Evolutionary conservation across 2,888 invertebrate species (phyloP).

Genomic region (Ornithoptera priamus): DNA sequence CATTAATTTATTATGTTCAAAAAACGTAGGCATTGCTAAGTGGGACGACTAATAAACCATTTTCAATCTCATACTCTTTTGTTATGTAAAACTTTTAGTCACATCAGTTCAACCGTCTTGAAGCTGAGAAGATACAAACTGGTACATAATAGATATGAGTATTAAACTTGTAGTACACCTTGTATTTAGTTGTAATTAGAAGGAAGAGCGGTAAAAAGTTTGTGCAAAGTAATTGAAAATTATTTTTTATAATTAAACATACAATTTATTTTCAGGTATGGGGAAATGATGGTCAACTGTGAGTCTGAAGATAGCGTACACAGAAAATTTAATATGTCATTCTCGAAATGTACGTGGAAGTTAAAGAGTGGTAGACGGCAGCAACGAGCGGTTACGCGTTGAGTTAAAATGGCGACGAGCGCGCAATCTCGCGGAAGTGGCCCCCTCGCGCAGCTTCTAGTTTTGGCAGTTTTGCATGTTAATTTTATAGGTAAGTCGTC

Average conservation of each 20-base stretch:
- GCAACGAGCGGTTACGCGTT: constrained; percentile 58
- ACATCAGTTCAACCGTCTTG: no score
- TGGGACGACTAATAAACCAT: no score
- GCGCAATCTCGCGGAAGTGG: constrained; percentile 59
- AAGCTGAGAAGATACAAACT: no score
- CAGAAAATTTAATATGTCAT: constrained; percentile 46
- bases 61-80: no score
- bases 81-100: no score
- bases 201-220: no score
- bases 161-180: no score
- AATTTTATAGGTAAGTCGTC: constrained; percentile 70
- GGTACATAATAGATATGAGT: no score
- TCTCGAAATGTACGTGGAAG: constrained; percentile 43
- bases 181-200: no score
- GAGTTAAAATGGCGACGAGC: constrained; percentile 65
- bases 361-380: constrained; percentile 59
- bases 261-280: constrained; percentile 25
- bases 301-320: not conserved
- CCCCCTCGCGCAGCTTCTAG: constrained; percentile 68
- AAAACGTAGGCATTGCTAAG: no score
- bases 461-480: constrained; percentile 68
- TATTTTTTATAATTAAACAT: not conserved
- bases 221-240: no score
- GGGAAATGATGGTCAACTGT: constrained; percentile 24
- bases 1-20: no score